phyloP scores from a whole-genome alignment of 2,113 vertebrate species.

The Gadus chalcogrammus region DNA sequence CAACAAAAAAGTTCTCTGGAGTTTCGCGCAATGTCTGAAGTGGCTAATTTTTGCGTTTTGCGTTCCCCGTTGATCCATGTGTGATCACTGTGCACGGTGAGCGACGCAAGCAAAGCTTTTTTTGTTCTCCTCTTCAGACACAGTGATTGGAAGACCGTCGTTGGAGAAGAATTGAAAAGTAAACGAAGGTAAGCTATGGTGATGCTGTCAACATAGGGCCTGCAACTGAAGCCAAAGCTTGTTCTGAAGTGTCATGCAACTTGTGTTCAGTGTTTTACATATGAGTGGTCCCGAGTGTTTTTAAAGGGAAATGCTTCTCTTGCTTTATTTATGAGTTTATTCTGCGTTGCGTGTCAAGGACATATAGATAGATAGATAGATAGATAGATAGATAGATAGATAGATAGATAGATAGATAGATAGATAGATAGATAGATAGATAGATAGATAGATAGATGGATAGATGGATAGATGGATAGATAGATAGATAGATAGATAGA shows the following conservation, averaged over 20 bases:
- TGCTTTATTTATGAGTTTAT: background rate
- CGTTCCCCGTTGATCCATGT: slow-evolving; percentile 16
- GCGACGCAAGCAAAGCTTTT: slow-evolving; percentile 34
- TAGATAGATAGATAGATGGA: too few relatives aligned
- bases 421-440: too few relatives aligned
- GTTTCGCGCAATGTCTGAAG: slow-evolving; percentile 35
- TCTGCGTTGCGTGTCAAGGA: slow-evolving; percentile 38
- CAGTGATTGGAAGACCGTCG: slow-evolving; percentile 29
- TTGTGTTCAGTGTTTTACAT: background rate
- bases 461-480: too few relatives aligned
- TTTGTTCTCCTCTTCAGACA: slow-evolving; percentile 18
- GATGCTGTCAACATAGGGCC: slow-evolving; percentile 32
- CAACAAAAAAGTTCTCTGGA: slow-evolving; percentile 50
- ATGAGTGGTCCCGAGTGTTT: background rate
- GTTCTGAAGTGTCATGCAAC: too few relatives aligned
- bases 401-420: too few relatives aligned
- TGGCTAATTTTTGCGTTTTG: slow-evolving; percentile 35
- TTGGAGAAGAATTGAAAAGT: slow-evolving; percentile 14
- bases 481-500: too few relatives aligned
- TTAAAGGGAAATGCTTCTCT: background rate
- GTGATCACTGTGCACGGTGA: slow-evolving; percentile 34
- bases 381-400: too few relatives aligned
- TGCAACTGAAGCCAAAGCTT: too few relatives aligned
- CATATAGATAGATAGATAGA: background rate
- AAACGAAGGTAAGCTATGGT: slow-evolving; percentile 46